Evolutionary conservation across 2,797 vertebrate genomes (phyloP).

Genomic region (Sebastes glaucus): DNA sequence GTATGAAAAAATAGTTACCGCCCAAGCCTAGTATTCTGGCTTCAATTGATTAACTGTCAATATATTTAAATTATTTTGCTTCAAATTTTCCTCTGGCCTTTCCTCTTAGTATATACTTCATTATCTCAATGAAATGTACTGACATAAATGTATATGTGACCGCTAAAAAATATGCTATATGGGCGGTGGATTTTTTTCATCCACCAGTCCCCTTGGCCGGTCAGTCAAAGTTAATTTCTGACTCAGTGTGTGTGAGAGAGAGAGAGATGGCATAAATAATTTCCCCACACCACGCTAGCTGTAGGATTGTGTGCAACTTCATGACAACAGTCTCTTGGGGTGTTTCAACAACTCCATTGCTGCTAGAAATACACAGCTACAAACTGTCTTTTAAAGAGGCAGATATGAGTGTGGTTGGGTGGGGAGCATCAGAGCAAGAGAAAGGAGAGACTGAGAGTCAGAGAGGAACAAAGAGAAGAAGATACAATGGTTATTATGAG

Average conservation of each 20-base stretch:
- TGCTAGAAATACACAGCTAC: slow-evolving; percentile 10
- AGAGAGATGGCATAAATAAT: not conserved
- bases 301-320: slow-evolving; percentile 2
- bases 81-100: too few relatives aligned
- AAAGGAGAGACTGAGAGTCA: not conserved
- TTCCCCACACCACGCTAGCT: not conserved
- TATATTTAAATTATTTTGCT: too few relatives aligned
- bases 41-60: too few relatives aligned
- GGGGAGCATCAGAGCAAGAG: slow-evolving; percentile 3
- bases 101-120: too few relatives aligned
- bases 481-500: slow-evolving; percentile 47
- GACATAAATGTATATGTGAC: too few relatives aligned
- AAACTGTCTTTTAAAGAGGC: slow-evolving; percentile 30
- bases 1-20: too few relatives aligned
- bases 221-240: not conserved
- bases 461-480: slow-evolving; percentile 1
- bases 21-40: too few relatives aligned
- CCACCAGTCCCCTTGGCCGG: too few relatives aligned
- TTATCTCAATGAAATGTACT: too few relatives aligned
- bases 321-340: slow-evolving; percentile 2
- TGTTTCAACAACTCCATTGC: slow-evolving; percentile 1
- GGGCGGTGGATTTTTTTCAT: too few relatives aligned
- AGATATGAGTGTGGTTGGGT: not conserved
- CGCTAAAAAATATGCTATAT: too few relatives aligned
- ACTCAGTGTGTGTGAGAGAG: not conserved